phyloP scores from a whole-genome alignment of 2,888 invertebrate genomes.

The Dendrolimus pini region DNA sequence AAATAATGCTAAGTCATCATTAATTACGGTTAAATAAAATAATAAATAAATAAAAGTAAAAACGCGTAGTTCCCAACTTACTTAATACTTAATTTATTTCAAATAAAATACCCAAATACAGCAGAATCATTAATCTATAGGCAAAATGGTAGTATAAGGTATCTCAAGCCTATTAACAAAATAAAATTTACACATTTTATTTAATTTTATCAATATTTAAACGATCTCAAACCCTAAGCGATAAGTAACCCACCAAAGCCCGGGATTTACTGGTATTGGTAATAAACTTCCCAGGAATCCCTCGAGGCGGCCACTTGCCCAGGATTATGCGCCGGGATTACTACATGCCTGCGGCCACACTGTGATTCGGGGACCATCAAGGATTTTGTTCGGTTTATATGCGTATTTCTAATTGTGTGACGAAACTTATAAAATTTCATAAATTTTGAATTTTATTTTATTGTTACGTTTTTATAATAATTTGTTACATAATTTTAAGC shows the following conservation, averaged over 20 bases:
- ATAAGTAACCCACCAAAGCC: conserved; percentile 28
- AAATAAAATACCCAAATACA: too few relatives aligned
- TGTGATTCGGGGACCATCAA: conserved; percentile 21
- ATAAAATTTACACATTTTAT: neutral
- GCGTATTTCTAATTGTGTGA: conserved; percentile 4
- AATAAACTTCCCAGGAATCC: conserved; percentile 62
- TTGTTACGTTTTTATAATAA: too few relatives aligned
- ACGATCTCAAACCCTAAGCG: neutral
- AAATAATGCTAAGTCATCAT: too few relatives aligned
- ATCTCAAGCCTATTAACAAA: neutral
- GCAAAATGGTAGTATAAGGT: too few relatives aligned
- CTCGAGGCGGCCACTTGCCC: conserved; percentile 61
- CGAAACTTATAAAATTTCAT: too few relatives aligned
- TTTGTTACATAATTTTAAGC: too few relatives aligned
- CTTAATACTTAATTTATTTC: too few relatives aligned
- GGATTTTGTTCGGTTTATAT: conserved; percentile 31
- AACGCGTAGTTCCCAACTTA: too few relatives aligned
- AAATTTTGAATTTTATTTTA: too few relatives aligned
- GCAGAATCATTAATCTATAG: too few relatives aligned
- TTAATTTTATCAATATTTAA: neutral
- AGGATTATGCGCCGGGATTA: conserved; percentile 50
- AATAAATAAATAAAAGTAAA: too few relatives aligned
- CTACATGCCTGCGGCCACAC: conserved; percentile 23
- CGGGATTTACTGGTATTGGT: conserved; percentile 37
- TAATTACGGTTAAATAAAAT: too few relatives aligned